Evolutionary conservation across 2,113 vertebrate genomes (phyloP), one percentile per base, ranked within the genome.

Genomic region (Chascanopsetta lugubris): DNA sequence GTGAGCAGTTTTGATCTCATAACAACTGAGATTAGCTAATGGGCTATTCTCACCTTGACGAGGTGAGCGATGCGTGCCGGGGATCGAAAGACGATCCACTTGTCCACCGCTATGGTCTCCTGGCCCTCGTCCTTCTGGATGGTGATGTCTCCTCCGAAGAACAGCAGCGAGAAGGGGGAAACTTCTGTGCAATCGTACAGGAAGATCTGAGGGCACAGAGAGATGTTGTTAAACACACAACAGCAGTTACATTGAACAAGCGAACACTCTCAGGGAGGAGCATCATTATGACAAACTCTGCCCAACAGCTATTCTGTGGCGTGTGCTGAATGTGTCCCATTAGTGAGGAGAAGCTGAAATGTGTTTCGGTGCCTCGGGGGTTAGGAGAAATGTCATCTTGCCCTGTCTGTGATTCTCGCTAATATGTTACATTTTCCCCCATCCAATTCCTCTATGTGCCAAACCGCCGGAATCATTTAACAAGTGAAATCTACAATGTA

Each of bases 171-270:
- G 84, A 98, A 99, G 0, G 97, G 97, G n/a, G 97, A 98, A 24
- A 98, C 96, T 77, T 99, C 97, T 0, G 97, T 99, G 64, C 97
- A 99, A 47, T 99, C 97, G 22, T 99, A 99, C 72, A 99, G 87
- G 87, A 98, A 99, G 80, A 99, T 98, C 97, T 99, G 90, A 46
- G 84, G 75, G 15, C 46, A 18, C 8, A 47, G 15, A 46, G 53
- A 54, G 42, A 54, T 9, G 51, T 45, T 18, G n/a, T 17, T 24
- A n/a, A n/a, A 47, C 36, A 18, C 25, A 38, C 30, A 26, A 13
- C 0, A 18, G 51, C 30, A 32, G 49, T 13, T 49, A 27, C 22
- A 30, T 34, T 54, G n/a, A n/a, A 48, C 61, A 57, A 49, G 0
- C 40, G 21, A 15, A 65, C 51, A 42, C 65, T 29, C 59, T 43